phyloP scores from a whole-genome alignment of 2,797 vertebrate genomes.

The Scolopax bukidnonensis region DNA sequence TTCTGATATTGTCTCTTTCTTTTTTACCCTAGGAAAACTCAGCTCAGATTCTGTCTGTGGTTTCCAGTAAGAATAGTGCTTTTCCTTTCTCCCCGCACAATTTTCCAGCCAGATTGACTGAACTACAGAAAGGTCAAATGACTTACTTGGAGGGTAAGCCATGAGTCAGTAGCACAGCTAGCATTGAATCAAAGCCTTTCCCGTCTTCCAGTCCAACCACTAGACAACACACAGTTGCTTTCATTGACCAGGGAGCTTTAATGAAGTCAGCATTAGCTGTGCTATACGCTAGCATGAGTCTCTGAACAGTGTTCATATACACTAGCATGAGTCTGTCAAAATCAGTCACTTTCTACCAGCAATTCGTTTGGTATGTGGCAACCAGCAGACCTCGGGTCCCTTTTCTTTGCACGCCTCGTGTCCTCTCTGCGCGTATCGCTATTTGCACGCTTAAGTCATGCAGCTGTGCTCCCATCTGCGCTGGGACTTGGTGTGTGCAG shows the following conservation, averaged over 20 bases:
- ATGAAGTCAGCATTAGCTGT: constrained; percentile 19
- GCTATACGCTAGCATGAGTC: not conserved
- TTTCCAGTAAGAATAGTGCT: constrained; percentile 43
- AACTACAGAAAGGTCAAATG: constrained; percentile 69
- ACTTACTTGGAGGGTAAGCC: constrained; percentile 65
- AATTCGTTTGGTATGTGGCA: not conserved
- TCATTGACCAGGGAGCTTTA: constrained; percentile 29
- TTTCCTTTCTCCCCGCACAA: constrained; percentile 42
- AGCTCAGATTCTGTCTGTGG: constrained; percentile 37
- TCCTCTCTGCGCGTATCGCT: not conserved
- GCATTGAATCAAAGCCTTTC: constrained; percentile 54
- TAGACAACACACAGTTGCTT: constrained; percentile 29
- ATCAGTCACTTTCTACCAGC: not conserved
- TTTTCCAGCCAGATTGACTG: constrained; percentile 62
- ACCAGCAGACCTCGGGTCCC: not conserved
- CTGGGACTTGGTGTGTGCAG: not conserved
- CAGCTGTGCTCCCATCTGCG: not conserved
- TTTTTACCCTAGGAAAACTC: constrained; percentile 60
- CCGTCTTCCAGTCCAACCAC: constrained; percentile 25
- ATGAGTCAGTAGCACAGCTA: constrained; percentile 68
- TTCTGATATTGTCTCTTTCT: constrained; percentile 32
- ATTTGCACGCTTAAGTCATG: not conserved
- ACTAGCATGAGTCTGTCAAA: not conserved
- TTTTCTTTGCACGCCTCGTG: not conserved
- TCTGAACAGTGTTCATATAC: not conserved